These are phyloP conservation scores for Brachyrhaphis roseni DNA, from an alignment of 2,797 vertebrate species.

Conservation along the genomic window DNA sequence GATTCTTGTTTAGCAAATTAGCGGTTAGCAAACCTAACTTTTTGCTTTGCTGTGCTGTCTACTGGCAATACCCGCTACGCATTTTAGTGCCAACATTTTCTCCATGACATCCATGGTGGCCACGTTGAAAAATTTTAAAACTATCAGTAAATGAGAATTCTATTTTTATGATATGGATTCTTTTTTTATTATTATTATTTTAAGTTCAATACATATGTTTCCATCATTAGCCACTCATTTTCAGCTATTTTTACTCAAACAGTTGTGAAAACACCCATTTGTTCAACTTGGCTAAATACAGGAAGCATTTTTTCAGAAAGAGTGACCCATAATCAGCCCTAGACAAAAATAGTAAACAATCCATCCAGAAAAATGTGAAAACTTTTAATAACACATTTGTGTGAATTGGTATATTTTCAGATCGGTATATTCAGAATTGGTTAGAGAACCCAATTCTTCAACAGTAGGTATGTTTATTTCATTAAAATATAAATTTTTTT, in stretches of 20 bases:
- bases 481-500: not conserved
- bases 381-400: not conserved
- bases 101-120: too few species aligned
- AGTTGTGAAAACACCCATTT: not conserved
- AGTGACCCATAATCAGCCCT: too few species aligned
- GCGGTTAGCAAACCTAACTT: too few species aligned
- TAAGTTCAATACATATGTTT: not conserved
- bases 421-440: not conserved
- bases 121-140: too few species aligned
- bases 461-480: not conserved
- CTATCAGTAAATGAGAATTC: too few species aligned
- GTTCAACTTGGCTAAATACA: not conserved
- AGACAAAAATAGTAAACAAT: not conserved
- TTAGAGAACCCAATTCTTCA: not conserved
- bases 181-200: too few species aligned
- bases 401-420: not conserved
- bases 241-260: not conserved
- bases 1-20: too few species aligned
- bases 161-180: too few species aligned
- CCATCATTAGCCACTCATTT: not conserved
- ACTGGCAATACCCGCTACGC: too few species aligned
- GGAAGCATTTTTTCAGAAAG: too few species aligned
- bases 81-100: too few species aligned
- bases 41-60: too few species aligned
- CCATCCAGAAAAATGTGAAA: not conserved